Evolutionary conservation across 2,113 vertebrate species (phyloP).

Genomic region (Leptodactylus fuscus): DNA sequence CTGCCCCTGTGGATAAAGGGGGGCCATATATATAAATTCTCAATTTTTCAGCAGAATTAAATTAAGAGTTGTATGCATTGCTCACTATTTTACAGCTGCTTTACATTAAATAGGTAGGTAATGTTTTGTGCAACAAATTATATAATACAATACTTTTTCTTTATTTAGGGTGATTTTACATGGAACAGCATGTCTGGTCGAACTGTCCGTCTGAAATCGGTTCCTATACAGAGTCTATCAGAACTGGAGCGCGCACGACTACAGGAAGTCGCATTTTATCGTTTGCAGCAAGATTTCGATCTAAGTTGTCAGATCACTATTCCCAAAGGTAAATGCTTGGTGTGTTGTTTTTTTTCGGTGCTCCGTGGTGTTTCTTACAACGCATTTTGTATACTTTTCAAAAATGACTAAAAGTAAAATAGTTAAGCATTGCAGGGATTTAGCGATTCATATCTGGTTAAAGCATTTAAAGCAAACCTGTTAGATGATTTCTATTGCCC

Average conservation of each 20-base stretch:
- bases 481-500: too few relatives aligned
- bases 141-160: slow-evolving; percentile 62
- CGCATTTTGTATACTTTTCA: neutral
- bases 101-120: neutral
- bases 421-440: neutral
- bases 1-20: too few relatives aligned
- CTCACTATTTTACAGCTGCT: too few relatives aligned
- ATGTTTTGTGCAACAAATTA: neutral
- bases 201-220: slow-evolving; percentile 87
- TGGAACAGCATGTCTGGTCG: slow-evolving; percentile 93
- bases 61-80: too few relatives aligned
- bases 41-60: too few relatives aligned
- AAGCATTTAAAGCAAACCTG: neutral
- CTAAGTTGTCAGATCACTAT: slow-evolving; percentile 94
- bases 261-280: slow-evolving; percentile 92
- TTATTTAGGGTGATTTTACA: slow-evolving; percentile 89
- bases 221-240: slow-evolving; percentile 92
- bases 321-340: slow-evolving; percentile 86
- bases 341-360: neutral
- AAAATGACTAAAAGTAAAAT: neutral
- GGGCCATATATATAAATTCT: too few relatives aligned
- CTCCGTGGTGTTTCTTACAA: neutral
- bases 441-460: neutral
- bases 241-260: slow-evolving; percentile 94
- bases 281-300: slow-evolving; percentile 89